Evolutionary conservation across 2,888 invertebrate species (phyloP).

Genomic region (Dasysyrphus tricinctus): DNA sequence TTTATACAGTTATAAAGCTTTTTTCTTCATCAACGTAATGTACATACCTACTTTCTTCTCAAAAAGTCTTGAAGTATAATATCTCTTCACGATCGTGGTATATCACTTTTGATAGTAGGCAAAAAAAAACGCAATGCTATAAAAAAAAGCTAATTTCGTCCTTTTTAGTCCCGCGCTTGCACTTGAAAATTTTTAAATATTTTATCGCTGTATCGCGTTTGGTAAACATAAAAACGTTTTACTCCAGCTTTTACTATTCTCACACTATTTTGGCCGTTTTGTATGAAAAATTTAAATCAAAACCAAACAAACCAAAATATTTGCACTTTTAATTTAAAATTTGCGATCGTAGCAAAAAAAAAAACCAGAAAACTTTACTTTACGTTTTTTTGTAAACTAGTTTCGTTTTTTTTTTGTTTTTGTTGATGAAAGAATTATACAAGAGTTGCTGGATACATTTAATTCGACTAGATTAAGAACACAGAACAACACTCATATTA

Average conservation of each 20-base stretch:
- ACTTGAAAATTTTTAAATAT: constrained; percentile 58
- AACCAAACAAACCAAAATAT: constrained; percentile 33
- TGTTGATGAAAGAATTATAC: neutral
- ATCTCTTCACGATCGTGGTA: neutral
- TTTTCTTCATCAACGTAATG: neutral
- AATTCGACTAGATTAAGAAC: constrained; percentile 27
- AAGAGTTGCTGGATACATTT: constrained; percentile 17
- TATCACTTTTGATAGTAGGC: constrained; percentile 28
- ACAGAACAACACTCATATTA: constrained; percentile 21
- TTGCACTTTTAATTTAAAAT: constrained; percentile 10
- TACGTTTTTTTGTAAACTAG: constrained; percentile 22
- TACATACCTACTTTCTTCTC: constrained; percentile 17
- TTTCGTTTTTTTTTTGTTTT: constrained; percentile 1
- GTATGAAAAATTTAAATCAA: neutral
- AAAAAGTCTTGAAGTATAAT: constrained; percentile 1
- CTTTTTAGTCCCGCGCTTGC: constrained; percentile 69
- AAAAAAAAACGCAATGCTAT: constrained; percentile 20
- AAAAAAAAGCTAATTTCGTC: constrained; percentile 63
- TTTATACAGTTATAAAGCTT: neutral
- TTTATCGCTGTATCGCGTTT: constrained; percentile 45
- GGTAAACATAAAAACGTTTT: constrained; percentile 66
- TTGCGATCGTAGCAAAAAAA: constrained; percentile 27
- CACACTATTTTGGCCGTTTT: constrained; percentile 32
- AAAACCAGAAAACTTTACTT: constrained; percentile 26
- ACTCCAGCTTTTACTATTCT: constrained; percentile 11